These are phyloP conservation scores for Chymomyza fuscimana DNA, from an alignment of 2,888 invertebrate species.

Conservation along the genomic window DNA sequence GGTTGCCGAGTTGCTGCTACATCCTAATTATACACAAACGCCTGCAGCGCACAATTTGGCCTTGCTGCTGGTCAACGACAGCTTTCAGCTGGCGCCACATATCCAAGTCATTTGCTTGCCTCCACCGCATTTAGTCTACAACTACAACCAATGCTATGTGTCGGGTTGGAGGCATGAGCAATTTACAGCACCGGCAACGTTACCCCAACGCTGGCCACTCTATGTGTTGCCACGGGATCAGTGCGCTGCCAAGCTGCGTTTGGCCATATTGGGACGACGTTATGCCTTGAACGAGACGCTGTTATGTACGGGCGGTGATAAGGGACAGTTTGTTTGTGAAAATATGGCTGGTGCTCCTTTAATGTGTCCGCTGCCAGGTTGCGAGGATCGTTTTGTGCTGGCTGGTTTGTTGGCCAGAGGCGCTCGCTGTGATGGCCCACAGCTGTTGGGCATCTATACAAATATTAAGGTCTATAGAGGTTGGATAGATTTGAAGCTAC, in stretches of 20 bases:
- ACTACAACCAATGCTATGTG: conserved; percentile 56
- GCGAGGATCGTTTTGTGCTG: conserved; percentile 42
- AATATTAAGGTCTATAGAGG: conserved; percentile 49
- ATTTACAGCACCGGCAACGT: conserved; percentile 27
- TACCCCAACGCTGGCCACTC: conserved; percentile 50
- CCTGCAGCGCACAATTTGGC: conserved; percentile 51
- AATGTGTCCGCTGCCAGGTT: conserved; percentile 50
- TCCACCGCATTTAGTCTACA: conserved; percentile 42
- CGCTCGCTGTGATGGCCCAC: conserved; percentile 47
- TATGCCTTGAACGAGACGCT: conserved; percentile 47
- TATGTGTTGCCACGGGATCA: conserved; percentile 53
- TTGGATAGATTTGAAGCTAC: conserved; percentile 55
- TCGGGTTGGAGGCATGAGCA: conserved; percentile 48
- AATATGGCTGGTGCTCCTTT: conserved; percentile 46
- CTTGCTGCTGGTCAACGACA: conserved; percentile 35
- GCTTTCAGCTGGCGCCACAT: conserved; percentile 42
- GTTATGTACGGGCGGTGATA: conserved; percentile 56
- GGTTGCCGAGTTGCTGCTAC: conserved; percentile 43
- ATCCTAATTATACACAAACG: conserved; percentile 48
- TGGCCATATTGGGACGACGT: conserved; percentile 48
- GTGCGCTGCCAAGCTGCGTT: conserved; percentile 47
- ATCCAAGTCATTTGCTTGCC: conserved; percentile 54
- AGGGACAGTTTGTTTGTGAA: conserved; percentile 47
- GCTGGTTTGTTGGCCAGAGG: conserved; percentile 53
- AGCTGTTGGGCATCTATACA: conserved; percentile 53